Evolutionary conservation across 2,888 invertebrate species (phyloP).

Genomic region (Physocephala rufipes): DNA sequence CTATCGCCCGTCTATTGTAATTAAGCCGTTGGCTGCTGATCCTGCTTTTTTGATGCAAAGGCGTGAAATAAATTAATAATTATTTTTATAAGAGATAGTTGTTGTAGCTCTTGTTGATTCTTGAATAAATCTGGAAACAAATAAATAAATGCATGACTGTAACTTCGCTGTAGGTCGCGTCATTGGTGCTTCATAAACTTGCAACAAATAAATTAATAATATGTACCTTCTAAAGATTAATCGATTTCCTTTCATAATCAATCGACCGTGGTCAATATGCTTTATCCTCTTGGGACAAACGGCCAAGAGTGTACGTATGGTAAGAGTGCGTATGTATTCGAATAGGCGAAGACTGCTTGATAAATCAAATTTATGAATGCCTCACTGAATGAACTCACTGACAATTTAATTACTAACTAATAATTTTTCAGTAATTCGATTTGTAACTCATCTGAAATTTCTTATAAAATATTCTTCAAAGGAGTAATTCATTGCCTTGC

Average conservation of each 20-base stretch:
- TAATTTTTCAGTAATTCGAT: too few relatives aligned
- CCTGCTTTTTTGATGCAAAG: conserved; percentile 38
- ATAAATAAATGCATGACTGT: conserved; percentile 26
- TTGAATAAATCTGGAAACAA: conserved; percentile 13
- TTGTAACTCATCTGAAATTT: too few relatives aligned
- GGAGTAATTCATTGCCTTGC: too few relatives aligned
- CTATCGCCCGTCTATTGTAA: conserved; percentile 43
- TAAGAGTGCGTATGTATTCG: too few relatives aligned
- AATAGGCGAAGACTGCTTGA: too few relatives aligned
- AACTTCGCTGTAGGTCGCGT: conserved; percentile 53
- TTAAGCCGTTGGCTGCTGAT: conserved; percentile 52
- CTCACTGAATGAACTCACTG: too few relatives aligned
- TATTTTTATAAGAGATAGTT: conserved; percentile 56
- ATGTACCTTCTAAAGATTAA: conserved; percentile 42
- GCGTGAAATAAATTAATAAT: conserved; percentile 62
- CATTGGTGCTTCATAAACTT: not conserved
- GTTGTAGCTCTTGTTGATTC: conserved; percentile 16
- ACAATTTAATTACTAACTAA: too few relatives aligned
- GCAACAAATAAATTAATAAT: conserved; percentile 12
- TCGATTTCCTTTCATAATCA: conserved; percentile 46
- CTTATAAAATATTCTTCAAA: too few relatives aligned
- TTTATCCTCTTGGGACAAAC: too few relatives aligned
- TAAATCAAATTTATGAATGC: too few relatives aligned
- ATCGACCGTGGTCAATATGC: conserved; percentile 23
- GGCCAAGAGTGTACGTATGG: too few relatives aligned